phyloP scores from a whole-genome alignment of 2,888 invertebrate genomes.

The Timandra comae region DNA sequence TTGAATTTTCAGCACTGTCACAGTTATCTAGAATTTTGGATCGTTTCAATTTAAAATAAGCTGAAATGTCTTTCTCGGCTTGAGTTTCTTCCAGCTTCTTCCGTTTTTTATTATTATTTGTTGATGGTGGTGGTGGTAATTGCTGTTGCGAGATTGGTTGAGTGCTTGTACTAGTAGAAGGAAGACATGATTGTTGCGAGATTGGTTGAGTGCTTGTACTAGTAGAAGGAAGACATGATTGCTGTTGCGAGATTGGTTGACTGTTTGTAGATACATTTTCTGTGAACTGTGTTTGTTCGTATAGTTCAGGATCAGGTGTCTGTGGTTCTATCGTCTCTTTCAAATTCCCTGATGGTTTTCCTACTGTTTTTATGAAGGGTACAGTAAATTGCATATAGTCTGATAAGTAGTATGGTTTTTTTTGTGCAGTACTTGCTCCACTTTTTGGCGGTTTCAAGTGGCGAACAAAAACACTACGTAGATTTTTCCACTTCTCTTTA shows the following conservation, averaged over 20 bases:
- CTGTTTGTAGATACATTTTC: too few relatives aligned
- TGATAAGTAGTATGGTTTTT: conserved; percentile 15
- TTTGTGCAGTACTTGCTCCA: conserved; percentile 7
- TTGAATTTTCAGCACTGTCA: conserved; percentile 4
- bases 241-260: too few relatives aligned
- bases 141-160: conserved; percentile 6
- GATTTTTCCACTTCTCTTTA: conserved; percentile 18
- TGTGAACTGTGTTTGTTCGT: conserved; percentile 8
- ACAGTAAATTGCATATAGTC: conserved; percentile 14
- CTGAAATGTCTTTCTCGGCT: conserved; percentile 7
- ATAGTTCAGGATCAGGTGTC: conserved; percentile 8
- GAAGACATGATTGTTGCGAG: too few relatives aligned
- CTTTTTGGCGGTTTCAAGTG: conserved; percentile 7
- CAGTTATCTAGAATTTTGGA: conserved; percentile 3
- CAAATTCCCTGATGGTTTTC: conserved; percentile 6
- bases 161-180: too few relatives aligned
- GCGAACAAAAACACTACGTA: conserved; percentile 11
- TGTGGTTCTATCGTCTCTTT: conserved; percentile 8
- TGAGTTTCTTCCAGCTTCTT: conserved; percentile 8
- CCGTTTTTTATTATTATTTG: conserved; percentile 7
- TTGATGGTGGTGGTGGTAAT: conserved; percentile 7
- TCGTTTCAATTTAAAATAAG: conserved; percentile 7
- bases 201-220: too few relatives aligned
- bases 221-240: too few relatives aligned
- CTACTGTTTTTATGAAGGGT: conserved; percentile 9